Evolutionary conservation across 2,113 vertebrate species (phyloP), one percentile per base, ranked within the genome.

Genomic region (Spermophilus dauricus): DNA sequence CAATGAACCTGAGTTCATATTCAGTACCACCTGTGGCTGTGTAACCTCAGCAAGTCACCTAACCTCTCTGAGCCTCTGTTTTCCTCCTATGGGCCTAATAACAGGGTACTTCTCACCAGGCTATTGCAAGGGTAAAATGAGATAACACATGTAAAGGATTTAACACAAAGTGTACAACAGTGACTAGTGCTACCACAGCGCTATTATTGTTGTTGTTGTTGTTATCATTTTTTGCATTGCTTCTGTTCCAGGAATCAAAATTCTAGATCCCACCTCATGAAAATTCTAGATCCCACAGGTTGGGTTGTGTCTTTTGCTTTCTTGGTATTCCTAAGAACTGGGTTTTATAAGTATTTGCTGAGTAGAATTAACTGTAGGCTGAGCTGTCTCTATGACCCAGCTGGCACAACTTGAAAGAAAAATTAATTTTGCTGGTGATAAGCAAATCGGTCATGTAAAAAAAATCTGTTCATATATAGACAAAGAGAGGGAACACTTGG

Each of bases 351-450:
- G 94, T 39, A 78, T 32, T 88, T 91, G n/a, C 65, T 82, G 76
- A 97, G 72, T 51, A 80, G 73, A 98, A 93, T 67, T 87, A 95
- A 97, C 84, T n/a, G 86, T 67, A 96, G 94, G 89, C 70, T 80
- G 77, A 90, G 72, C 73, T 95, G 92, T 86, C 89, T 97, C 97
- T 65, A 98, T 94, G 93, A 92, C 42, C 30, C 61, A 95, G 65
- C 93, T 98, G 95, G 91, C 95, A 96, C 86, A 93, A 97, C 95
- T 97, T 53, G 83, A 98, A 97, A 98, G 94, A 78, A 96, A 94
- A 97, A 91, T 94, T 92, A 97, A 90, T 95, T 65, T 3, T 97
- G 83, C 53, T 58, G 76, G 67, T 0, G 4, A 96, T 97, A 98
- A 98, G 77, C 76, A 98, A 97, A 95, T 77, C 45, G n/a, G 84